These are phyloP conservation scores for Trachymyrmex septentrionalis DNA, from an alignment of 1,140 invertebrate species.

Conservation along the genomic window DNA sequence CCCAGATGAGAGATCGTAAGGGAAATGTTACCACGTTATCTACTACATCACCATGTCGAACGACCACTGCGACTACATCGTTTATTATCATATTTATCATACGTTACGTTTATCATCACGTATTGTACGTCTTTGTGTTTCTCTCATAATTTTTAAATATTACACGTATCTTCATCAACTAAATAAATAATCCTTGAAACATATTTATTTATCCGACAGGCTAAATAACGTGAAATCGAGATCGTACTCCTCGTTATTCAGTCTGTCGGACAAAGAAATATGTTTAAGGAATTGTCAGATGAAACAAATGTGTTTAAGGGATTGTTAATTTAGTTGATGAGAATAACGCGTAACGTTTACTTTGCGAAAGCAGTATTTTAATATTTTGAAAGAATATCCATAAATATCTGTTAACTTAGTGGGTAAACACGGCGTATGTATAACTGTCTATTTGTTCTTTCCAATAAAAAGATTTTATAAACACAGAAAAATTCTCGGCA, in stretches of 20 bases:
- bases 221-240: too few relatives aligned
- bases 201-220: too few relatives aligned
- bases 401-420: constrained; percentile 29
- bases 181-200: too few relatives aligned
- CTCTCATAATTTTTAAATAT: background rate
- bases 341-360: background rate
- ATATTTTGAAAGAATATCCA: constrained; percentile 2
- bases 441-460: constrained; percentile 35
- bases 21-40: constrained; percentile 28
- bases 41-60: background rate
- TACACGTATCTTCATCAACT: too few relatives aligned
- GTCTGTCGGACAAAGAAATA: background rate
- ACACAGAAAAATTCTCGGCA: constrained; percentile 18
- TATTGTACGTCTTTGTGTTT: background rate
- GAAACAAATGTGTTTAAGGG: background rate
- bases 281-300: background rate
- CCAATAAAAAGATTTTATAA: constrained; percentile 46
- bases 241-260: background rate
- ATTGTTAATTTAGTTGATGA: background rate
- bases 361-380: constrained; percentile 6
- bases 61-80: too few relatives aligned
- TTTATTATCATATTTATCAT: too few relatives aligned
- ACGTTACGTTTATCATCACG: background rate
- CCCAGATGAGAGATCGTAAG: constrained; percentile 22
- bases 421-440: background rate